These are phyloP conservation scores for Bergia sp. DNA, from an alignment of 92 coral and sea anemone species.

Conservation along the genomic window DNA sequence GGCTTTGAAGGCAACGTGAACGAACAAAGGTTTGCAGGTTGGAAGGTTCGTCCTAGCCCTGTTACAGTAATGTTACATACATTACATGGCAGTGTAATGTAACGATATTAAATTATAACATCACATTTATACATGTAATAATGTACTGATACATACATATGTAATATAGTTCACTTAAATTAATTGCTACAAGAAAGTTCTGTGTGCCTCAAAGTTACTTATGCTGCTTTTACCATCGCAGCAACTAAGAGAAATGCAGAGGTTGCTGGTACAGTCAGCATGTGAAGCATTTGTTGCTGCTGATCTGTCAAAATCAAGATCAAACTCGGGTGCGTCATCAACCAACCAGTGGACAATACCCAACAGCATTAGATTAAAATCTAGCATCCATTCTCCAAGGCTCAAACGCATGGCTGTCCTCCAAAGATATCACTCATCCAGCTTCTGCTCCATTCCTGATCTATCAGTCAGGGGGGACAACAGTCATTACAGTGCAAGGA, in stretches of 20 bases:
- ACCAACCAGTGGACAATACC: slow-evolving; percentile 58
- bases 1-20: too few species aligned
- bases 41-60: too few species aligned
- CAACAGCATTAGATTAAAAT: slow-evolving; percentile 56
- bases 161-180: too few species aligned
- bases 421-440: slow-evolving; percentile 67
- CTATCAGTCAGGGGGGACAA: slow-evolving; percentile 54
- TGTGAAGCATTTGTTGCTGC: slow-evolving; percentile 94
- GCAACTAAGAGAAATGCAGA: slow-evolving; percentile 97
- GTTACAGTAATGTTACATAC: too few species aligned
- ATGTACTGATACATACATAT: too few species aligned
- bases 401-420: slow-evolving; percentile 58
- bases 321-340: slow-evolving; percentile 88
- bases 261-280: slow-evolving; percentile 95
- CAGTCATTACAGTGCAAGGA: slow-evolving; percentile 55
- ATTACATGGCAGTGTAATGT: too few species aligned
- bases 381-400: slow-evolving; percentile 63
- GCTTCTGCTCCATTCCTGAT: slow-evolving; percentile 79
- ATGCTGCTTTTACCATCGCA: background rate
- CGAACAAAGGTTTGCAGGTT: too few species aligned
- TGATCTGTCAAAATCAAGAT: slow-evolving; percentile 90
- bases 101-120: too few species aligned
- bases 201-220: background rate
- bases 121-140: too few species aligned
- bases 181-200: too few species aligned